Percentiles rank a stretch among this genome's conserved stretches.
These are phyloP conservation scores for Thelaira solivaga DNA, from an alignment of 2,888 invertebrate species.

Conservation along the genomic window DNA sequence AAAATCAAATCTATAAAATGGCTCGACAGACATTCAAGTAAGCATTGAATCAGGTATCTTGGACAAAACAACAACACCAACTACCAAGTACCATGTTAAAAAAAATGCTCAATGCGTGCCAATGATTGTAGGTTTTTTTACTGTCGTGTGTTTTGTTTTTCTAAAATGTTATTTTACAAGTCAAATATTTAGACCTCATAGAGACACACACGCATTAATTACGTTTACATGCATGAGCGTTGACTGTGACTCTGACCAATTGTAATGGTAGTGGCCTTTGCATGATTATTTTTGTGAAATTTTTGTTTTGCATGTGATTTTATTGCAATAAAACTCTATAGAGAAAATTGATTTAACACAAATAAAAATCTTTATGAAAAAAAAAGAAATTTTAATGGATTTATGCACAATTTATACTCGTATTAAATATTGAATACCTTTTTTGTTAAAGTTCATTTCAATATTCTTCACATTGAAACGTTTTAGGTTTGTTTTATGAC, in stretches of 20 bases:
- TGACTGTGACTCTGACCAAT: conserved; percentile 42
- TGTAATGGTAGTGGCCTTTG: conserved; percentile 26
- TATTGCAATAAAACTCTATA: no score
- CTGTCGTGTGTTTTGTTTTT: not conserved
- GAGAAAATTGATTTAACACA: no score
- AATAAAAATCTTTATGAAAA: no score
- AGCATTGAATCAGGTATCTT: conserved; percentile 25
- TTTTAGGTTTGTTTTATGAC: no score
- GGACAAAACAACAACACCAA: conserved; percentile 12
- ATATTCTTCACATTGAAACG: no score
- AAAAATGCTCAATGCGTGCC: conserved; percentile 48
- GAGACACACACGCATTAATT: conserved; percentile 46
- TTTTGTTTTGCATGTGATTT: no score
- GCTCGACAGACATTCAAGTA: not conserved
- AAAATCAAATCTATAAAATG: conserved; percentile 37
- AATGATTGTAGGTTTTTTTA: conserved; percentile 44
- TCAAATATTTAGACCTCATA: not conserved
- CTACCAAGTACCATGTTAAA: conserved; percentile 20
- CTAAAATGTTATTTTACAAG: not conserved
- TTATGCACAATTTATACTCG: no score
- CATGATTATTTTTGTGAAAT: not conserved
- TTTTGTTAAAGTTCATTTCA: no score
- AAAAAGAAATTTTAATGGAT: no score
- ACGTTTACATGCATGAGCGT: not conserved
- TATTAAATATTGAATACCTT: no score